Conservation (phyloP, 2,888 invertebrate species). For the Erpobdella octoculata region DNA sequence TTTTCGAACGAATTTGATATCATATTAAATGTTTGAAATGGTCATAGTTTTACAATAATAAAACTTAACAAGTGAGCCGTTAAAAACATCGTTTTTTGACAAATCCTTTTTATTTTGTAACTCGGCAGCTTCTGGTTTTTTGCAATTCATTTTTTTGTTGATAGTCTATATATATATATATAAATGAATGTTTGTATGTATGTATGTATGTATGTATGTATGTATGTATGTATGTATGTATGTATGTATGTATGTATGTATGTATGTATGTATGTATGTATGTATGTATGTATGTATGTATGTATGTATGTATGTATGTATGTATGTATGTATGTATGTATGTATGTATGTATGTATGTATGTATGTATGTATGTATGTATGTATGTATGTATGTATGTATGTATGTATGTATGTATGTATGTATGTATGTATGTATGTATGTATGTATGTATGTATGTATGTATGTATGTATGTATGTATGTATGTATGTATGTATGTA, state of each 20-base stretch:
- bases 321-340: conserved; percentile 1
- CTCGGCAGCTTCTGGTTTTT: too few species aligned
- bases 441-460: background rate
- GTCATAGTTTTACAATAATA: too few species aligned
- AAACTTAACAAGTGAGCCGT: too few species aligned
- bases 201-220: conserved; percentile 26
- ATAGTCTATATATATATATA: too few species aligned
- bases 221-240: conserved; percentile 28
- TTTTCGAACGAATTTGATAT: too few species aligned
- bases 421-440: background rate
- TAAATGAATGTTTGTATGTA: too few species aligned
- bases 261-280: conserved; percentile 28
- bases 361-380: conserved; percentile 1
- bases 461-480: background rate
- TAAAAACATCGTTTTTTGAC: too few species aligned
- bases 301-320: background rate
- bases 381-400: conserved; percentile 1
- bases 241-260: conserved; percentile 30
- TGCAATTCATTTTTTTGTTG: too few species aligned
- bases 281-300: conserved; percentile 19
- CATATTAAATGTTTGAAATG: too few species aligned
- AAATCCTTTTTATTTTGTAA: too few species aligned
- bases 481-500: too few species aligned
- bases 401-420: background rate
- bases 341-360: conserved; percentile 1